These are phyloP conservation scores for Drosophila tropicalis DNA, from an alignment of 1,140 invertebrate genomes.

Conservation along the genomic window DNA sequence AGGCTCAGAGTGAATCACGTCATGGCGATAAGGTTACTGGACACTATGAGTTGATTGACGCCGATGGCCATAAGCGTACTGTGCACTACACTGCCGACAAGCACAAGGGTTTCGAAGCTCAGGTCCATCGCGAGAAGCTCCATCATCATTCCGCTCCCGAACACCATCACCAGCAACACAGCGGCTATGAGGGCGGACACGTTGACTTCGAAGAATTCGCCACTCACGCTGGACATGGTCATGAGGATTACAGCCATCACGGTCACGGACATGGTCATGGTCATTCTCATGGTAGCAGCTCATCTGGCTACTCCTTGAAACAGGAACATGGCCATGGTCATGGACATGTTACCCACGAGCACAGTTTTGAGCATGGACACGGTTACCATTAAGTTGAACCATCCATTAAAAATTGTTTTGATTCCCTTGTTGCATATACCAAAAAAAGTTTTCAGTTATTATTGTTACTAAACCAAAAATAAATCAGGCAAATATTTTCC, in stretches of 20 bases:
- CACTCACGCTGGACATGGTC: conserved; percentile 39
- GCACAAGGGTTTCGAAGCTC: conserved; percentile 82
- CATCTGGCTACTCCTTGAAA: conserved; percentile 41
- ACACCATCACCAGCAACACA: conserved; percentile 63
- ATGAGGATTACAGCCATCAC: conserved; percentile 45
- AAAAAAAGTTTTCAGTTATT: conserved; percentile 43
- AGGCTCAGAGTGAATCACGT: conserved; percentile 62
- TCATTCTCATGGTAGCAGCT: conserved; percentile 39
- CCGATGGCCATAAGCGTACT: conserved; percentile 83
- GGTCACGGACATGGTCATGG: conserved; percentile 36
- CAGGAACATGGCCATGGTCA: conserved; percentile 52
- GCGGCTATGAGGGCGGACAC: conserved; percentile 64
- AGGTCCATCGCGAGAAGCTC: conserved; percentile 82
- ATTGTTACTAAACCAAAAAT: conserved; percentile 62
- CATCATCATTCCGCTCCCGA: conserved; percentile 70
- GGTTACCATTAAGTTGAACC: conserved; percentile 44
- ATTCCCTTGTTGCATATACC: conserved; percentile 33
- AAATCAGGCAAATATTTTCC: conserved; percentile 62
- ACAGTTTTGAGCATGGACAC: conserved; percentile 48
- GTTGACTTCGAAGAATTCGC: conserved; percentile 65
- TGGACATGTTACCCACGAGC: conserved; percentile 39
- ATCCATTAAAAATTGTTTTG: conserved; percentile 26
- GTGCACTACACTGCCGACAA: conserved; percentile 83
- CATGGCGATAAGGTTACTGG: conserved; percentile 80
- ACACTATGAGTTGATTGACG: conserved; percentile 82